Evolutionary conservation across 1,140 invertebrate species (phyloP).

Genomic region (Gyrodactylus bullatarudis): DNA sequence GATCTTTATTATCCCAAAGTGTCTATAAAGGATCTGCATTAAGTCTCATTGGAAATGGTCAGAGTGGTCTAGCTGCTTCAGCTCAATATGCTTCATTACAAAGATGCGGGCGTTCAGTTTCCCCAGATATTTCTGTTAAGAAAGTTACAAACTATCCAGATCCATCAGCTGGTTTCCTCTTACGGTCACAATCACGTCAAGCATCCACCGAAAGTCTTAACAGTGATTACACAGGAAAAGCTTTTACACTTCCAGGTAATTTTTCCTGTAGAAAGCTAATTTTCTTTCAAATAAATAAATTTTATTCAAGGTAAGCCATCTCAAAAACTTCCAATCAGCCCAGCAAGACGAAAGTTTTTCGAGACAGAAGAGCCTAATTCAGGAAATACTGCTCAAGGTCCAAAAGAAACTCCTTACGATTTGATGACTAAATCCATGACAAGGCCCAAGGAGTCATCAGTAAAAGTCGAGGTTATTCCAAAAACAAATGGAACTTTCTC

Average conservation of each 20-base stretch:
- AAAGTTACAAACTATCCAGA: constrained; percentile 7
- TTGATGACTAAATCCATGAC: background rate
- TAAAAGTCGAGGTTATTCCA: too few relatives aligned
- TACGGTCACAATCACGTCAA: background rate
- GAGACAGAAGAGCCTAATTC: background rate
- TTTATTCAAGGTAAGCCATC: background rate
- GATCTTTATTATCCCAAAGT: background rate
- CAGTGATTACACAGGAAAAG: background rate
- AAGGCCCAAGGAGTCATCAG: background rate
- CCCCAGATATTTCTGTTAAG: constrained; percentile 2
- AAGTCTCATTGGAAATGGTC: background rate
- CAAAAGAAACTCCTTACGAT: background rate
- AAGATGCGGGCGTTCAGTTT: constrained; percentile 1
- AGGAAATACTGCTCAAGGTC: background rate
- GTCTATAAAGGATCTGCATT: background rate
- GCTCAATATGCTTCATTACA: background rate
- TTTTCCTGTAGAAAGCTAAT: too few relatives aligned
- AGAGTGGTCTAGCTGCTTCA: background rate
- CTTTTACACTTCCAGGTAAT: constrained; percentile 5
- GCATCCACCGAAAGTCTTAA: background rate
- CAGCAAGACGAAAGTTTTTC: constrained; percentile 4
- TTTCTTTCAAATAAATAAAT: background rate
- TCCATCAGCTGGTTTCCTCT: constrained; percentile 1
- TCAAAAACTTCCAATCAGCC: background rate
- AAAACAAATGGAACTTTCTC: too few relatives aligned